Evolutionary conservation across 2,797 vertebrate genomes (phyloP).

Genomic region (Falco cherrug): DNA sequence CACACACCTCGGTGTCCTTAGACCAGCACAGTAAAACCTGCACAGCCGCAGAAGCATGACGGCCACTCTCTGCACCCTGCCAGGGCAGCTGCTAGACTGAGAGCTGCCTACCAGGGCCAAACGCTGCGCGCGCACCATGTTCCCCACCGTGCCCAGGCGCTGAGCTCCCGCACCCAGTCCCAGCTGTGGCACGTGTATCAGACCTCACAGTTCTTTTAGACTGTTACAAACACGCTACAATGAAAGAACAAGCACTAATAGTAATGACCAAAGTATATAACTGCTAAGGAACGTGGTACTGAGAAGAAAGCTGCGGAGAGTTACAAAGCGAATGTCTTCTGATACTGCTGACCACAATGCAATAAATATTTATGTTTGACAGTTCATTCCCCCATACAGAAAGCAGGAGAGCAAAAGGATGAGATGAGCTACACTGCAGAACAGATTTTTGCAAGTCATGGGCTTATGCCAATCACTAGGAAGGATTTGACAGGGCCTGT

Average conservation of each 20-base stretch:
- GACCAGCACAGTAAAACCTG: background rate
- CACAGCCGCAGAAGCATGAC: background rate
- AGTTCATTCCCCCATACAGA: background rate
- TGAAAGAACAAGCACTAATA: background rate
- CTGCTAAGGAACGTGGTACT: background rate
- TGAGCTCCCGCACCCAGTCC: background rate
- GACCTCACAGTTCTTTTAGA: background rate
- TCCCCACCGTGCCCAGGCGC: fast-evolving
- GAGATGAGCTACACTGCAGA: background rate
- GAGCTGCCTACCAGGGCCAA: background rate
- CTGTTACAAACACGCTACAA: too few relatives aligned
- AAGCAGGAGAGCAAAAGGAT: background rate
- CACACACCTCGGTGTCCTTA: fast-evolving
- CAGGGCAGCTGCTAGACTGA: background rate
- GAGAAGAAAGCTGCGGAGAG: background rate
- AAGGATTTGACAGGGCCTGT: background rate
- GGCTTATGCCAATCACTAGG: background rate
- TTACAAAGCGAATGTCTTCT: background rate
- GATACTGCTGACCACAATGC: background rate
- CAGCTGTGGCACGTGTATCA: fast-evolving
- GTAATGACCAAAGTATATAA: background rate
- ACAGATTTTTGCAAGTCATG: background rate
- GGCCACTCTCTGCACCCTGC: fast-evolving
- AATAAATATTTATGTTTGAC: background rate
- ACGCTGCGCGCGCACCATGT: fast-evolving